Conservation (phyloP, 2,888 invertebrate species). For the Drosophila birchii region DNA sequence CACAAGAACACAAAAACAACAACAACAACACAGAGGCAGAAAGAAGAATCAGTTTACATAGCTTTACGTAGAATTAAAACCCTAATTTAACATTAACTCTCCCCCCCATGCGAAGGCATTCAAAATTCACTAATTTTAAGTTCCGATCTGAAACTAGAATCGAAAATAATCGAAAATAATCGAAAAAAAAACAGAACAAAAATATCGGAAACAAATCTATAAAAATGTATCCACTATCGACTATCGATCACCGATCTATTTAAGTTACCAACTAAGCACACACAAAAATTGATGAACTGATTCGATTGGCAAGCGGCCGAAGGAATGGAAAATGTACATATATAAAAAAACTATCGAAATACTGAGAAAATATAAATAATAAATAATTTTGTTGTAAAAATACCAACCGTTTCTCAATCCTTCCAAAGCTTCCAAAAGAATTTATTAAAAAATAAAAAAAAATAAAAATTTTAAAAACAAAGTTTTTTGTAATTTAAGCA, state of each 20-base stretch:
- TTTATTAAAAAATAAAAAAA: background rate
- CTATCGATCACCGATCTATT: constrained; percentile 25
- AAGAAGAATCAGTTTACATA: constrained; percentile 25
- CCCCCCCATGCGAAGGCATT: constrained; percentile 34
- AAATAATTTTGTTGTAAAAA: background rate
- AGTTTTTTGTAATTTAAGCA: constrained; percentile 30
- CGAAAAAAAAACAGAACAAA: background rate
- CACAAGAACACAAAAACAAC: constrained; percentile 27
- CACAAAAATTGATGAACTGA: constrained; percentile 35
- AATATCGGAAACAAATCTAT: background rate
- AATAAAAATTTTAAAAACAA: no score
- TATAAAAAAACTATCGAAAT: background rate
- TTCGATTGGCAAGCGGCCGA: constrained; percentile 11
- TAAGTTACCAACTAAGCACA: constrained; percentile 50
- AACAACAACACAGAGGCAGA: constrained; percentile 15
- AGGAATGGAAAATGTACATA: constrained; percentile 5
- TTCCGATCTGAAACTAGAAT: constrained; percentile 36
- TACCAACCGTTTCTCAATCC: constrained; percentile 5
- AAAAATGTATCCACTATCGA: constrained; percentile 23
- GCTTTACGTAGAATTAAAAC: constrained; percentile 47
- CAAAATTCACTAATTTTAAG: constrained; percentile 71
- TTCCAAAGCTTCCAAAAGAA: background rate
- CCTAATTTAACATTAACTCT: constrained; percentile 51
- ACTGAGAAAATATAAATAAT: no score
- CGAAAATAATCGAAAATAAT: constrained; percentile 7